Evolutionary conservation across 2,888 invertebrate genomes (phyloP), one percentile per base, ranked within the genome.

Genomic region (Ochropleura plecta): DNA sequence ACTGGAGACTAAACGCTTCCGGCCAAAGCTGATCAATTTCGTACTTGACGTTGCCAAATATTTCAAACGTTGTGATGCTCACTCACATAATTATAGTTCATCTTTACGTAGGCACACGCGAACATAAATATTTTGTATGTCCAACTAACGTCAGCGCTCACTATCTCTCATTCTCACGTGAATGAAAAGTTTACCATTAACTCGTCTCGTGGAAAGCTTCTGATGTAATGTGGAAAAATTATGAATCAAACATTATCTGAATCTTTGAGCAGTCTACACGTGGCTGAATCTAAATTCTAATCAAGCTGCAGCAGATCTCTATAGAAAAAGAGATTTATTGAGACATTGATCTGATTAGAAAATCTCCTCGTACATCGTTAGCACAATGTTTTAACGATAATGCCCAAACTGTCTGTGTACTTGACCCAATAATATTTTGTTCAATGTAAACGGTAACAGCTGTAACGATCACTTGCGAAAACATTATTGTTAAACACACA

Each of bases 111-210:
- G 77, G 73, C 72, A 78, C 64, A 53, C 55, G 70, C 49, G 48
- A 76, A 77, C 60, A 88, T 88, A 88, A 82, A 86, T 84, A 86
- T 82, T 86, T 81, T 78, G 77, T 71, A 62, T 68, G 42, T 70
- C 65, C 53, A 63, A 82, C 76, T 55, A 76, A 78, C 82, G 85
- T 84, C 82, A 87, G 64, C 51, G 59, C 59, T 62, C 60, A 69
- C 67, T 71, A 83, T 74, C 71, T 65, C 66, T 76, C 72, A 72
- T 77, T 73, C 60, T 63, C 63, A 68, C 70, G 62, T 77, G 73
- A 85, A 86, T 85, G 83, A 82, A 42, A 78, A 67, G 69, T 63
- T 51, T 44, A 73, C 64, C 70, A 76, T 42, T 79, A 78, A 75
- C 60, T 70, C 49, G 82, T 77, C 66, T 77, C 40, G 55, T 44